These are phyloP conservation scores for Bubo blakistoni DNA, from an alignment of 2,113 vertebrate genomes.

Conservation along the genomic window DNA sequence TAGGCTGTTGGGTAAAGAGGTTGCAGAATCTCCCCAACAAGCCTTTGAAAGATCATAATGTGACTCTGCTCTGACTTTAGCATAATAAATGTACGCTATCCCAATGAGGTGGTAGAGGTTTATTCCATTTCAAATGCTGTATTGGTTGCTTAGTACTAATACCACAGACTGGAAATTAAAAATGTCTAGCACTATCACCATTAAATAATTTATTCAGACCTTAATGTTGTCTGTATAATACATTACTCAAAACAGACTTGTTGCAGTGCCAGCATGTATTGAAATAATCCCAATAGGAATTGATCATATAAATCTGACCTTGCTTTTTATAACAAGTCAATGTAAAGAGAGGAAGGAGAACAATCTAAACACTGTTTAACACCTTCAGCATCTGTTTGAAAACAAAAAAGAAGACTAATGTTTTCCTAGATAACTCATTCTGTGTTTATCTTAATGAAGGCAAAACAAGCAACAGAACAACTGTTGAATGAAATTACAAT, in stretches of 20 bases:
- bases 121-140: constrained; percentile 11
- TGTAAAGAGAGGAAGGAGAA: constrained; percentile 54
- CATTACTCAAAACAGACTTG: constrained; percentile 46
- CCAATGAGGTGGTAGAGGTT: not conserved
- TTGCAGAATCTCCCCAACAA: not conserved
- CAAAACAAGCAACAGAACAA: constrained; percentile 65
- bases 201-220: constrained; percentile 68
- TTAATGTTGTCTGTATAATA: constrained; percentile 62
- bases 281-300: constrained; percentile 50
- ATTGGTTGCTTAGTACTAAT: constrained; percentile 20
- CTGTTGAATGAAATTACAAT: constrained; percentile 65
- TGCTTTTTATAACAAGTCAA: constrained; percentile 52
- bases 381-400: constrained; percentile 67
- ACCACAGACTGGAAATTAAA: constrained; percentile 44
- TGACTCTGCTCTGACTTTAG: not conserved
- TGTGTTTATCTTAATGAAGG: constrained; percentile 67
- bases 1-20: not conserved
- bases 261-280: constrained; percentile 37
- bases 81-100: not conserved
- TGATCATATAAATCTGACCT: constrained; percentile 55
- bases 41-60: not conserved
- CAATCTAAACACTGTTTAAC: constrained; percentile 64
- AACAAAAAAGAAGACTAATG: constrained; percentile 71
- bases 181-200: constrained; percentile 36
- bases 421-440: constrained; percentile 62